Percentiles rank a stretch among this genome's conserved stretches.
These are phyloP conservation scores for Calameuta idolon DNA, from an alignment of 2,888 invertebrate genomes.

Conservation along the genomic window DNA sequence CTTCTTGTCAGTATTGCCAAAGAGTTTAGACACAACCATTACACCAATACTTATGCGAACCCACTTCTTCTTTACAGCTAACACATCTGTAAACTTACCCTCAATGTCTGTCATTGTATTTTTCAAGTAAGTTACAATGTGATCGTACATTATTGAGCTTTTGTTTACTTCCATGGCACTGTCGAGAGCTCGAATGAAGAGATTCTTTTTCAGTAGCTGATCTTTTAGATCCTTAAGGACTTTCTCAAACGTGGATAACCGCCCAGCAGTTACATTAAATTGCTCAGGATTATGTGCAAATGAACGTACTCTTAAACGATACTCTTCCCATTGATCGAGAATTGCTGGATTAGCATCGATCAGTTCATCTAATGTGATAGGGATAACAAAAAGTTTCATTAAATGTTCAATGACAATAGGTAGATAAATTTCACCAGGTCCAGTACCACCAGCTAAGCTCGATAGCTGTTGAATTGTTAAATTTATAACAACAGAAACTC, in stretches of 20 bases:
- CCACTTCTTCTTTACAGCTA: slow-evolving; percentile 71
- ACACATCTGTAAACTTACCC: slow-evolving; percentile 70
- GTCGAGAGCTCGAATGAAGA: slow-evolving; percentile 67
- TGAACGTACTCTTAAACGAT: slow-evolving; percentile 79
- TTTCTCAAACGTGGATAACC: slow-evolving; percentile 77
- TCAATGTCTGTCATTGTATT: slow-evolving; percentile 75
- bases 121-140: slow-evolving; percentile 77
- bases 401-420: slow-evolving; percentile 70
- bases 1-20: slow-evolving; percentile 83
- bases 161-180: slow-evolving; percentile 68
- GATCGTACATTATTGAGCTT: slow-evolving; percentile 71
- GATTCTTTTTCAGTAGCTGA: slow-evolving; percentile 72
- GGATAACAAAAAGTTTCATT: slow-evolving; percentile 75
- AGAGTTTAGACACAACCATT: slow-evolving; percentile 78
- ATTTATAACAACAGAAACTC: slow-evolving; percentile 50
- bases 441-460: slow-evolving; percentile 43
- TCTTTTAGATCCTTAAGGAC: slow-evolving; percentile 78
- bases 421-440: slow-evolving; percentile 55
- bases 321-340: slow-evolving; percentile 81
- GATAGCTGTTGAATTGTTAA: slow-evolving; percentile 56
- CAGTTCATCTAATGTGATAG: slow-evolving; percentile 78
- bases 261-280: slow-evolving; percentile 73
- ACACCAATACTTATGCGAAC: slow-evolving; percentile 77
- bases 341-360: slow-evolving; percentile 71
- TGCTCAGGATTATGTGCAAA: slow-evolving; percentile 75